A percentile compares a stretch with the other conserved stretches of the same genome.
phyloP scores from a whole-genome alignment of 2,113 vertebrate species.

The Upupa epops region DNA sequence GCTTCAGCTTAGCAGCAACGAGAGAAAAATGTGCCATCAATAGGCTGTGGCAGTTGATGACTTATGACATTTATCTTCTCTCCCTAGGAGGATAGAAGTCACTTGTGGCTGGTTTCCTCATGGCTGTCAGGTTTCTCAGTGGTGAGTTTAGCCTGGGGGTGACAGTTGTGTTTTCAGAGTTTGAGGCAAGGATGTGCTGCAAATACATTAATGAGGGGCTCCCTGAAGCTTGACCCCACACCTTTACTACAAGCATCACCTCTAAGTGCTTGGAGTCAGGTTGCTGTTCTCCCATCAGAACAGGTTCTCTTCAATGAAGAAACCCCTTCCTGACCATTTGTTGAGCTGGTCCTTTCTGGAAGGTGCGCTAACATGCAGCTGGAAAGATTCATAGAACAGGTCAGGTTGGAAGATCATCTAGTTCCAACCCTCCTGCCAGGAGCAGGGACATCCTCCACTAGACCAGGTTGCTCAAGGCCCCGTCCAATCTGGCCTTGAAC shows the following conservation, averaged over 20 bases:
- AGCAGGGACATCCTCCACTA: too few species aligned
- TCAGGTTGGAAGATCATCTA: too few species aligned
- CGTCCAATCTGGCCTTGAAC: too few species aligned
- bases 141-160: background rate
- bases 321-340: background rate
- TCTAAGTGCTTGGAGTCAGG: background rate
- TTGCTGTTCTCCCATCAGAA: background rate
- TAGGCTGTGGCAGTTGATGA: constrained; percentile 9
- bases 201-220: background rate
- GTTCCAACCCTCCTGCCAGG: too few species aligned
- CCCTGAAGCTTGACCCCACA: background rate
- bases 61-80: constrained; percentile 65
- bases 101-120: constrained; percentile 49
- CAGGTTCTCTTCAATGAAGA: background rate
- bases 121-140: constrained; percentile 14
- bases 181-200: background rate
- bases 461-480: too few species aligned
- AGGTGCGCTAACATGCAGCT: accelerated
- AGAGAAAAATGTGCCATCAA: constrained; percentile 38
- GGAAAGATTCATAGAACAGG: too few species aligned
- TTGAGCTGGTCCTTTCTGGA: background rate
- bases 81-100: background rate
- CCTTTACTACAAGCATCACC: background rate
- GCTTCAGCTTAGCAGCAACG: background rate
- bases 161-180: background rate